Evolutionary conservation across 1,140 invertebrate genomes (phyloP).

Genomic region (Drosophila insularis): DNA sequence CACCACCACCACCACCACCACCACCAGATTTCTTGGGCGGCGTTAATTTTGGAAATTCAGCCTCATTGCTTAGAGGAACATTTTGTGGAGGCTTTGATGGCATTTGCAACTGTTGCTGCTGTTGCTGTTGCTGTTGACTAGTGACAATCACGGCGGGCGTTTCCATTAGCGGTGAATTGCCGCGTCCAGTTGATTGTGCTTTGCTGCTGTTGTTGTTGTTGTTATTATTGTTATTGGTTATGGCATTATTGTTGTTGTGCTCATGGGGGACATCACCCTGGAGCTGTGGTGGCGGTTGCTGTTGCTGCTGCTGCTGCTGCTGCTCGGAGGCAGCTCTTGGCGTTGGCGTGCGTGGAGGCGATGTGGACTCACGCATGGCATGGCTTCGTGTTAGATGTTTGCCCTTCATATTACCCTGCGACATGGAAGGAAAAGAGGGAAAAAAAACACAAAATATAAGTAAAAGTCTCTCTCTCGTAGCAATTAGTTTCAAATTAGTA

Average conservation of each 20-base stretch:
- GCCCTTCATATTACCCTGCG: constrained; percentile 87
- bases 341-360: constrained; percentile 89
- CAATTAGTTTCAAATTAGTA: constrained; percentile 75
- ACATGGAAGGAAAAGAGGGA: constrained; percentile 29
- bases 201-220: constrained; percentile 58
- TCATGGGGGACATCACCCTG: constrained; percentile 53
- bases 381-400: constrained; percentile 94
- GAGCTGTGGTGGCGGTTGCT: constrained; percentile 57
- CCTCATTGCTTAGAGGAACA: constrained; percentile 73
- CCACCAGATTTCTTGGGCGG: constrained; percentile 76
- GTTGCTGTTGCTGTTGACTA: constrained; percentile 79
- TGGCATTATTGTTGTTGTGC: constrained; percentile 50
- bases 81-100: constrained; percentile 54
- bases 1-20: background rate
- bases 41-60: constrained; percentile 79
- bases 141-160: constrained; percentile 79
- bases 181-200: constrained; percentile 73
- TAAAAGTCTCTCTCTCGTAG: constrained; percentile 39
- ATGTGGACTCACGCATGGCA: constrained; percentile 93
- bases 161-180: constrained; percentile 83
- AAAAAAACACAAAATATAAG: constrained; percentile 5
- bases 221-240: constrained; percentile 53
- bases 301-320: constrained; percentile 71
- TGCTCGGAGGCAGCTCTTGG: constrained; percentile 80
- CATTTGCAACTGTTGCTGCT: constrained; percentile 53